A percentile compares a stretch with the other conserved stretches of the same genome.
Conservation (phyloP, 2,113 vertebrate genomes). For the Silurus glanis region DNA sequence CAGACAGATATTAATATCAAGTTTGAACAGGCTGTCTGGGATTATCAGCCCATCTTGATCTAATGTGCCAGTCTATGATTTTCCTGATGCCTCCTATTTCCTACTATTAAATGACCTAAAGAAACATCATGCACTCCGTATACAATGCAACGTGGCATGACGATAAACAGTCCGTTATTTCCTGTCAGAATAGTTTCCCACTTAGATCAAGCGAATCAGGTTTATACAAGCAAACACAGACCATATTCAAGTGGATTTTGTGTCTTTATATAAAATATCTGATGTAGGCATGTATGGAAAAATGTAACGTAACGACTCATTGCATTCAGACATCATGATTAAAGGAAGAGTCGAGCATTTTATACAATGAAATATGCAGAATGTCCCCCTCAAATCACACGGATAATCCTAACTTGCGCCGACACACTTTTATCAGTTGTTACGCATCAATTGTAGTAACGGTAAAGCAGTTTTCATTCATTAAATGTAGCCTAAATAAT, state of each 20-base stretch:
- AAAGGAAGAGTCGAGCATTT: not conserved
- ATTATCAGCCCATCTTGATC: not conserved
- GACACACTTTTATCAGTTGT: too few relatives aligned
- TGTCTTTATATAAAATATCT: not conserved
- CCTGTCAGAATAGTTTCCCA: not conserved
- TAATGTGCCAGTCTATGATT: not conserved
- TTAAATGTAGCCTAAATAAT: not conserved
- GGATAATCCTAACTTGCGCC: not conserved
- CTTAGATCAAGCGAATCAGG: not conserved
- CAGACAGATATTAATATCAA: not conserved
- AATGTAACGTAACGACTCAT: not conserved
- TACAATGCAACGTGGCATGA: not conserved
- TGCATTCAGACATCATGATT: not conserved
- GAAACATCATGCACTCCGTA: not conserved
- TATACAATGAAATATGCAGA: not conserved
- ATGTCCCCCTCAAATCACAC: not conserved
- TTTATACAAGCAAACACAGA: not conserved
- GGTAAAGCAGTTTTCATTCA: not conserved
- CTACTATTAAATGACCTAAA: not conserved
- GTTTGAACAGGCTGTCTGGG: not conserved
- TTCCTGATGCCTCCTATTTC: not conserved
- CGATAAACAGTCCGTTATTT: constrained; percentile 1
- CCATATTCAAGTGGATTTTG: not conserved
- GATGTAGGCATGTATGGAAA: not conserved
- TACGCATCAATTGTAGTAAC: not conserved